Evolutionary conservation across 2,113 vertebrate genomes (phyloP).

Genomic region (Ramphastos sulfuratus): DNA sequence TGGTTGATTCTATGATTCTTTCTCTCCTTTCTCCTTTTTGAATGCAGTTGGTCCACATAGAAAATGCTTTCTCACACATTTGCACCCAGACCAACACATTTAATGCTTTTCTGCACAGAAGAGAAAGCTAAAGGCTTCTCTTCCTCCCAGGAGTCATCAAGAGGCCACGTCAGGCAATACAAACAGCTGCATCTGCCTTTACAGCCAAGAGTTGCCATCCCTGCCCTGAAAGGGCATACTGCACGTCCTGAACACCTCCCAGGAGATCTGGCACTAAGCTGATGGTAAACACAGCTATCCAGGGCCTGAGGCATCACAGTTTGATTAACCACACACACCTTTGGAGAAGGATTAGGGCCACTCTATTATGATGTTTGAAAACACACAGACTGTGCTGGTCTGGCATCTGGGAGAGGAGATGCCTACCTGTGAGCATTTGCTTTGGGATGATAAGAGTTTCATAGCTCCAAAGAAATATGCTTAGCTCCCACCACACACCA

Average conservation of each 20-base stretch:
- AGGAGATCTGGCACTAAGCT: conserved; percentile 6
- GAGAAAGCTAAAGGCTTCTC: not conserved
- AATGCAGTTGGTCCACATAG: not conserved
- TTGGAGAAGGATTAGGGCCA: conserved; percentile 51
- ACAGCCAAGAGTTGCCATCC: not conserved
- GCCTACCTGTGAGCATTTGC: not conserved
- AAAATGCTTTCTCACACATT: not conserved
- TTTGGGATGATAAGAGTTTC: not conserved
- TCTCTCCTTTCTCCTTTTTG: not conserved
- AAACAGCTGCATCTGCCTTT: not conserved
- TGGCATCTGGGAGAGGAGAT: not conserved
- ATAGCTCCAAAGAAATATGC: not conserved
- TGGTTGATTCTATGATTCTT: too few relatives aligned
- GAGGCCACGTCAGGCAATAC: not conserved
- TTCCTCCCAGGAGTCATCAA: not conserved
- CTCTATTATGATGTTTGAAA: conserved; percentile 16
- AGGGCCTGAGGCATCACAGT: not conserved
- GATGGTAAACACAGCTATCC: conserved; percentile 31
- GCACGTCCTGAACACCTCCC: not conserved
- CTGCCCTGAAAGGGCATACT: fast-evolving
- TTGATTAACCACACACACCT: conserved; percentile 38
- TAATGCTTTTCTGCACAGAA: not conserved
- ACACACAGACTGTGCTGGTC: not conserved
- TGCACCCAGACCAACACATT: not conserved
- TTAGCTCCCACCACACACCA: not conserved